Conservation (phyloP, 2,113 vertebrate genomes). For the Cervus canadensis region DNA sequence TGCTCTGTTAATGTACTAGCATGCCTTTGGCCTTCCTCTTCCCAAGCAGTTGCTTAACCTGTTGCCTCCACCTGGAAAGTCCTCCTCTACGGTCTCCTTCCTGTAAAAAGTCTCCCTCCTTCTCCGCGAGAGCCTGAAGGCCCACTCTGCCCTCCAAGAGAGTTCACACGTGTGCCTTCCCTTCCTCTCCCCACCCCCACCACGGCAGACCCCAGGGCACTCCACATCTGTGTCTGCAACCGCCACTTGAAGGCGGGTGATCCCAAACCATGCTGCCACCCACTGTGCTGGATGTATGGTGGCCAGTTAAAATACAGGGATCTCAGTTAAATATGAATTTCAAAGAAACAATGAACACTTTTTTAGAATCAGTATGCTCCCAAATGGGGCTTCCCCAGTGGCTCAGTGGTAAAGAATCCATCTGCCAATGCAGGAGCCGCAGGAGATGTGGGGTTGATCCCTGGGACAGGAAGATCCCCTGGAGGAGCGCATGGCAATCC, state of each 20-base stretch:
- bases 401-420: background rate
- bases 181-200: background rate
- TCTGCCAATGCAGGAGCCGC: background rate
- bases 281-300: background rate
- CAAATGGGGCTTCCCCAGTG: background rate
- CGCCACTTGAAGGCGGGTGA: background rate
- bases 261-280: background rate
- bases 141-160: background rate
- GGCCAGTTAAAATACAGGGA: background rate
- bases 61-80: background rate
- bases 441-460: background rate
- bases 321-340: background rate
- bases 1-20: background rate
- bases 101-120: background rate
- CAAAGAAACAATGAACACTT: background rate
- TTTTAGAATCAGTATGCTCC: background rate
- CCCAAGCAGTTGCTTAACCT: background rate
- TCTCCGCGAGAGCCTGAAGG: background rate
- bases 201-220: background rate
- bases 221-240: background rate
- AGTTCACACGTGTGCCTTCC: background rate
- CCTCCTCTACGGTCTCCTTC: background rate
- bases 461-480: background rate
- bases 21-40: background rate
- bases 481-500: background rate